These are phyloP conservation scores for Caenorhabditis tropicalis DNA, from an alignment of 1,140 invertebrate genomes.

Conservation along the genomic window DNA sequence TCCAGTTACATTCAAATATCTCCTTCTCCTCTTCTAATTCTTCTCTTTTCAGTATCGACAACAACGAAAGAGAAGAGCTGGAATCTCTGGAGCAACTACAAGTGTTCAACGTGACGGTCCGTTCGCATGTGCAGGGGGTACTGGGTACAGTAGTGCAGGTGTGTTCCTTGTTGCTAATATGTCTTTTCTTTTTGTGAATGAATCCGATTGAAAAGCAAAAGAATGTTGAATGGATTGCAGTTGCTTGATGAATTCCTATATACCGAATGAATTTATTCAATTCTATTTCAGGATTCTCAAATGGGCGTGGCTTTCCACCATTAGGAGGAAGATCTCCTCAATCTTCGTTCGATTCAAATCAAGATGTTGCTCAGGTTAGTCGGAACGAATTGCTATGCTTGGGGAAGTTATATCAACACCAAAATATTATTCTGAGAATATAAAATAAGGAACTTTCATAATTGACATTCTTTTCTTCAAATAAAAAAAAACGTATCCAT, in stretches of 20 bases:
- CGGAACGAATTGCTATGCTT: not conserved
- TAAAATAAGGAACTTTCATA: not conserved
- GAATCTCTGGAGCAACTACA: constrained; percentile 37
- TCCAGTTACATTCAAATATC: not conserved
- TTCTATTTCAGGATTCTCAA: constrained; percentile 10
- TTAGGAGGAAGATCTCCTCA: constrained; percentile 61
- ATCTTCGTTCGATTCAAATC: constrained; percentile 63
- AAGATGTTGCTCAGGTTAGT: constrained; percentile 61
- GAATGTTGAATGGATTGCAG: not conserved
- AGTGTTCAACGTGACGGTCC: constrained; percentile 36
- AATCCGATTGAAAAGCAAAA: not conserved
- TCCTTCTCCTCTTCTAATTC: not conserved
- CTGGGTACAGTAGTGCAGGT: constrained; percentile 45
- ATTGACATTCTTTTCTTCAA: too few relatives aligned
- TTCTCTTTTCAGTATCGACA: constrained; percentile 44
- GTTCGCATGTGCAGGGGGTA: constrained; percentile 47
- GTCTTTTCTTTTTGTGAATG: not conserved
- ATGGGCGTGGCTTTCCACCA: constrained; percentile 30
- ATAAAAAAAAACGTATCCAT: not conserved
- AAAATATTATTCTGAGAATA: not conserved
- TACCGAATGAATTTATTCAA: not conserved
- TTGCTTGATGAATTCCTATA: not conserved
- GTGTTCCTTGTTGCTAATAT: not conserved
- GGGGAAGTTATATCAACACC: not conserved
- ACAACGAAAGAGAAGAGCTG: constrained; percentile 48